Percentiles rank a stretch among this genome's conserved stretches.
phyloP scores from a whole-genome alignment of 1,140 invertebrate genomes.

The Achroia grisella region DNA sequence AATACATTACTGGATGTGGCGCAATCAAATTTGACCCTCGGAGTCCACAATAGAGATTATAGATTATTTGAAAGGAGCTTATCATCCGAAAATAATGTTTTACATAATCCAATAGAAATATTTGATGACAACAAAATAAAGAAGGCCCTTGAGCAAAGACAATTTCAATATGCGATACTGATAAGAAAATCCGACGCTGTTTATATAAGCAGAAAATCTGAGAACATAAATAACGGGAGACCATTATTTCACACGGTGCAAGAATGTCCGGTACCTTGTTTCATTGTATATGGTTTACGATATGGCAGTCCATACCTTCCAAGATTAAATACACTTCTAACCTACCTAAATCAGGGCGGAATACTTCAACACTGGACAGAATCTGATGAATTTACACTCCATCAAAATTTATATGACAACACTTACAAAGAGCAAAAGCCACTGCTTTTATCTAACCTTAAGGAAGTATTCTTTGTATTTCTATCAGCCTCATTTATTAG shows the following conservation, averaged over 20 bases:
- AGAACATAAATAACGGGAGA: slow-evolving; percentile 45
- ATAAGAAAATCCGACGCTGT: slow-evolving; percentile 44
- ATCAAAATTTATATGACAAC: slow-evolving; percentile 25
- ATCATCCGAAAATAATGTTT: slow-evolving; percentile 8
- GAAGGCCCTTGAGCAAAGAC: slow-evolving; percentile 37
- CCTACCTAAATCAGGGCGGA: slow-evolving; percentile 47
- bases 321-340: slow-evolving; percentile 39
- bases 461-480: slow-evolving; percentile 47
- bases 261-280: slow-evolving; percentile 58
- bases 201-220: slow-evolving; percentile 36
- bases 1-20: slow-evolving; percentile 36
- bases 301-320: slow-evolving; percentile 59
- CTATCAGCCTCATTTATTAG: slow-evolving; percentile 35
- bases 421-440: slow-evolving; percentile 43
- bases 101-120: slow-evolving; percentile 36
- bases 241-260: slow-evolving; percentile 42
- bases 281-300: slow-evolving; percentile 46
- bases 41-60: slow-evolving; percentile 47
- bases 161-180: slow-evolving; percentile 49
- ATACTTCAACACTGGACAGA: slow-evolving; percentile 48
- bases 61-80: slow-evolving; percentile 41
- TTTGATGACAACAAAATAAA: slow-evolving; percentile 47
- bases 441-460: slow-evolving; percentile 33
- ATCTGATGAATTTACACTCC: slow-evolving; percentile 35
- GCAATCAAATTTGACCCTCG: slow-evolving; percentile 44